Evolutionary conservation across 1,140 invertebrate species (phyloP).

Genomic region (Bradysia coprophila): DNA sequence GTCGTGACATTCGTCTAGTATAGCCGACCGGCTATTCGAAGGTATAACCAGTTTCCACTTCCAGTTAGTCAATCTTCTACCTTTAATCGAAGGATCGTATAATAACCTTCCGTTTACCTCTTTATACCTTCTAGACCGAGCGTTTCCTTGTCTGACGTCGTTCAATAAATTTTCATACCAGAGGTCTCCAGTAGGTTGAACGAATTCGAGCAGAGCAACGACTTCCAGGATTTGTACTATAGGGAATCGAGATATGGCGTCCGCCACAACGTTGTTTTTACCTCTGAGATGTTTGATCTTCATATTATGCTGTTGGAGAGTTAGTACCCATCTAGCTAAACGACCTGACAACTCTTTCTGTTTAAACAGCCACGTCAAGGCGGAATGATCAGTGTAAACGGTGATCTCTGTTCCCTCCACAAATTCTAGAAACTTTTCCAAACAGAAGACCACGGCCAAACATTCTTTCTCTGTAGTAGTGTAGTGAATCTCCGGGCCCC

Average conservation of each 20-base stretch:
- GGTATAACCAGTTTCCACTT: background rate
- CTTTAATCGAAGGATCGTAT: background rate
- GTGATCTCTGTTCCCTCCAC: conserved; percentile 20
- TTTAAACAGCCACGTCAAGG: conserved; percentile 12
- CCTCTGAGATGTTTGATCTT: conserved; percentile 14
- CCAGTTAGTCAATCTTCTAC: background rate
- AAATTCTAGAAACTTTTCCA: conserved; percentile 25
- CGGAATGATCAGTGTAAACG: conserved; percentile 16
- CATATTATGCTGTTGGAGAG: conserved; percentile 13
- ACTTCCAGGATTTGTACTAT: background rate
- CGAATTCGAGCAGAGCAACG: background rate
- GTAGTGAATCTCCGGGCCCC: conserved; percentile 20
- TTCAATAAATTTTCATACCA: too few relatives aligned
- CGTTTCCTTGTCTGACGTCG: too few relatives aligned
- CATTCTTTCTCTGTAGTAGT: conserved; percentile 24
- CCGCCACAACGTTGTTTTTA: conserved; percentile 12
- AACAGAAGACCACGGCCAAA: conserved; percentile 22
- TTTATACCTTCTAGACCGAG: too few relatives aligned
- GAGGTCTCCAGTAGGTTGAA: background rate
- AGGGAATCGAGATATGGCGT: conserved; percentile 9
- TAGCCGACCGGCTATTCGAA: too few relatives aligned
- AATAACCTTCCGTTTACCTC: too few relatives aligned
- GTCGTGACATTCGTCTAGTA: background rate
- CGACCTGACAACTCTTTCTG: conserved; percentile 9
- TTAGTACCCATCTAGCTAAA: conserved; percentile 12